Evolutionary conservation across 2,113 vertebrate species (phyloP), one percentile per base, ranked within the genome.

Genomic region (Pogona vitticeps): DNA sequence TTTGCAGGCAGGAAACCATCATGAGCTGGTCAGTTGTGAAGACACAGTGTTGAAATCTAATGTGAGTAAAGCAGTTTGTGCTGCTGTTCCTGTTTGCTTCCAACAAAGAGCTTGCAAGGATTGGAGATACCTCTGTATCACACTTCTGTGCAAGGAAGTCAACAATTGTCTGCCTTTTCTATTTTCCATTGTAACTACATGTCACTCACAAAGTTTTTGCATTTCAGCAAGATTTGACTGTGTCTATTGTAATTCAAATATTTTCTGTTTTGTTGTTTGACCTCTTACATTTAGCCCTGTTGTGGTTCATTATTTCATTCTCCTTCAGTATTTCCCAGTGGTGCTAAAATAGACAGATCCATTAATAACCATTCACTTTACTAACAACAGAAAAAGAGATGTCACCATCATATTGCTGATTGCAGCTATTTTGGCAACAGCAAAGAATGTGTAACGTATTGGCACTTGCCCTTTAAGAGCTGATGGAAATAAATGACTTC

Each of bases 211-310:
- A 63, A 14, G 26, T 63, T 26, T 31, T 63, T 80, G 68, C 38
- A 33, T 63, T 59, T 7, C 63, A 63, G 20, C 63, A 75, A 63
- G 23, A 15, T 68, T 78, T 83, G 15, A 52, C 58, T 83, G 28
- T 20, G 0, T 71, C 72, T 18, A 70, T 82, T 77, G 7, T 87
- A 17, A 59, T 76, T 76, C 33, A 77, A 28, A 88, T 76, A 14
- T 68, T 75, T 20, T 68, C 73, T 82, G 63, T 71, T 70, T 88
- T 77, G 65, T 59, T 77, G 21, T 61, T 80, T 89, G 81, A 59
- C 52, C 20, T 78, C 33, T 28, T n/a, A 21, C 28, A 5, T 71
- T 88, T 2, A n/a, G 20, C 63, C 46, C 78, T 88, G 59, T 8
- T 36, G 46, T 52, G 46, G 46, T 52, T 52, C 46, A 52, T 52